A percentile compares a stretch with the other conserved stretches of the same genome.
These are phyloP conservation scores for Nomada lathburiana DNA, from an alignment of 2,888 invertebrate genomes.

Conservation along the genomic window DNA sequence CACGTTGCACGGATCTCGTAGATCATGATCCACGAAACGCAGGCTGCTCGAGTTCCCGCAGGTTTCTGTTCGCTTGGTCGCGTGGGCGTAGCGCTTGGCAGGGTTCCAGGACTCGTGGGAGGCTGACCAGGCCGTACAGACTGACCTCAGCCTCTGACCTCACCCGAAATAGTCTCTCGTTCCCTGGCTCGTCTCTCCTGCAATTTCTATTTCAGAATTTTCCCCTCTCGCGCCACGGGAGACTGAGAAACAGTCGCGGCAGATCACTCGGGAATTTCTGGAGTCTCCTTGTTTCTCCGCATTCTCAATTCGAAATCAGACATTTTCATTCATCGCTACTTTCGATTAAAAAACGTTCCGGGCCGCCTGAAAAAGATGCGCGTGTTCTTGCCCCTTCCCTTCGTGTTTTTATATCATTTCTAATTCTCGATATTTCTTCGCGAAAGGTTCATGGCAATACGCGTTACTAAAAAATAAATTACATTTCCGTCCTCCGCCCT, in stretches of 20 bases:
- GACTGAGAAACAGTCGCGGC: conserved; percentile 32
- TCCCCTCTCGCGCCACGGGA: conserved; percentile 63
- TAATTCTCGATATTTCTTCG: too few relatives aligned
- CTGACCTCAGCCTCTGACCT: conserved; percentile 84
- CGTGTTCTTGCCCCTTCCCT: too few relatives aligned
- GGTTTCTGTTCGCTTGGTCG: conserved; percentile 65
- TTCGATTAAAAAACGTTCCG: too few relatives aligned
- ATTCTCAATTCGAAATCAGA: too few relatives aligned
- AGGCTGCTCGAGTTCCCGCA: conserved; percentile 70
- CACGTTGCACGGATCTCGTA: conserved; percentile 60
- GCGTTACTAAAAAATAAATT: too few relatives aligned
- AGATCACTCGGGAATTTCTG: conserved; percentile 54
- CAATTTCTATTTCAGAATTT: conserved; percentile 76
- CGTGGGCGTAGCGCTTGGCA: conserved; percentile 77
- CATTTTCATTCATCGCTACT: too few relatives aligned
- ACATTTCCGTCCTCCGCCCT: too few relatives aligned
- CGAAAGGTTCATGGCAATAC: too few relatives aligned
- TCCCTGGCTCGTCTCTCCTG: conserved; percentile 70
- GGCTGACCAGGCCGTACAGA: conserved; percentile 83
- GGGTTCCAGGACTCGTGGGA: conserved; percentile 83
- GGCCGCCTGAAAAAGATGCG: too few relatives aligned
- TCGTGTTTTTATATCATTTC: too few relatives aligned
- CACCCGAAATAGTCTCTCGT: conserved; percentile 82
- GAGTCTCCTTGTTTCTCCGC: conserved; percentile 37
- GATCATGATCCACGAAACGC: conserved; percentile 66